These are phyloP conservation scores for Papilio protenor DNA, from an alignment of 2,888 invertebrate genomes.

Conservation along the genomic window DNA sequence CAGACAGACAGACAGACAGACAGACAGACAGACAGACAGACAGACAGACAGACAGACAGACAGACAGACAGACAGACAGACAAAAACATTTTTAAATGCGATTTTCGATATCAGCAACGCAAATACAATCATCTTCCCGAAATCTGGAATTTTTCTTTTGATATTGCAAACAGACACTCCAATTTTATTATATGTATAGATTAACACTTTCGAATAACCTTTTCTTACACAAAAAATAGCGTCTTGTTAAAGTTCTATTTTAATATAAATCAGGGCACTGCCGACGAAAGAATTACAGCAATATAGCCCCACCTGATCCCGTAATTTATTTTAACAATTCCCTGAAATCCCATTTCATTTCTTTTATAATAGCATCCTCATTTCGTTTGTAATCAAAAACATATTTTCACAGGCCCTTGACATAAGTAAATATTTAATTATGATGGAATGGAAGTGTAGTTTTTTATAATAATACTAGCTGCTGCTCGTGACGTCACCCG, in stretches of 20 bases:
- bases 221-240: slow-evolving; percentile 1
- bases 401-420: neutral
- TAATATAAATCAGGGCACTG: slow-evolving; percentile 19
- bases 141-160: too few species aligned
- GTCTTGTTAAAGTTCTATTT: slow-evolving; percentile 25
- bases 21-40: too few species aligned
- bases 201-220: neutral
- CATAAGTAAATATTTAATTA: neutral
- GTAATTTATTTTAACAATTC: slow-evolving; percentile 38
- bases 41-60: too few species aligned
- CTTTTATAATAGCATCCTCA: neutral
- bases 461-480: too few species aligned
- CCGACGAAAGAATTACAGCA: slow-evolving; percentile 25
- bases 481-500: too few species aligned
- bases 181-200: too few species aligned
- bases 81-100: too few species aligned
- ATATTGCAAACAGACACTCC: too few species aligned
- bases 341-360: slow-evolving; percentile 18
- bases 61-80: too few species aligned
- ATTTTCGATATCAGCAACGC: too few species aligned
- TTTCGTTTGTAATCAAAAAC: slow-evolving; percentile 20
- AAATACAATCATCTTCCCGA: too few species aligned
- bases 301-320: slow-evolving; percentile 33
- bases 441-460: neutral
- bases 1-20: too few species aligned